Base-by-base conservation (phyloP, 2,113 vertebrate species). In the Gasterosteus aculeatus region DNA sequence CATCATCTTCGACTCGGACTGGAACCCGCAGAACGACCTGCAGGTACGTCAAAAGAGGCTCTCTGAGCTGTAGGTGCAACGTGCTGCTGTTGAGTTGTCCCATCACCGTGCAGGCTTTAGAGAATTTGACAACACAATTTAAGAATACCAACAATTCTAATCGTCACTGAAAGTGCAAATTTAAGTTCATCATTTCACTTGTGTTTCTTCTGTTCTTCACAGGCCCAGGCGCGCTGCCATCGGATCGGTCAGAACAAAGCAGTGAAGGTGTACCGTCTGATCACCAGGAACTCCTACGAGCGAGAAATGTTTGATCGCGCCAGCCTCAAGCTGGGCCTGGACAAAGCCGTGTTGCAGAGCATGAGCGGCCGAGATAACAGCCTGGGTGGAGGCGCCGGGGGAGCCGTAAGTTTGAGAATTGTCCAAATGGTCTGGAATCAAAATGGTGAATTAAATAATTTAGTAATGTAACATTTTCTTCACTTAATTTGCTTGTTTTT, bases 1-100 rank as follows among this genome's bases (percentile, higher is more conserved):
- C 84, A 99, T 99, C 82, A 99, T 99, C 90, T 99, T 99, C 88
- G 98, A 99, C 94, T 99, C 97, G 41, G 98, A 99, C 91, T 99
- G 98, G 97, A 99, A 99, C 91, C 98, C 97, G 77, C 97, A 99
- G 76, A 99, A 99, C 60, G 98, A 99, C 87, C 95, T 99, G 86
- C 98, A 99, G 97, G 98, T 99, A 90, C 4, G 22, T 65, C 58
- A 66, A 31, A 41, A n/a, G 10, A 11, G 1, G 47, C 11, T 39
- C 39, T 4, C 15, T 14, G 7, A 33, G 5, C 26, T 10, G 22
- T 16, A 38, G 31, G 46, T 57, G 26, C 22, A 42, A 42, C 7
- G 0, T 51, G 26, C 19, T 6, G 29, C 49, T 11, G 41, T 47
- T 29, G 29, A 69, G 73, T 69, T 16, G 14, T 74, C 14, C 42